Base-by-base conservation (phyloP, 1,140 invertebrate species). In the Caenorhabditis remanei region DNA sequence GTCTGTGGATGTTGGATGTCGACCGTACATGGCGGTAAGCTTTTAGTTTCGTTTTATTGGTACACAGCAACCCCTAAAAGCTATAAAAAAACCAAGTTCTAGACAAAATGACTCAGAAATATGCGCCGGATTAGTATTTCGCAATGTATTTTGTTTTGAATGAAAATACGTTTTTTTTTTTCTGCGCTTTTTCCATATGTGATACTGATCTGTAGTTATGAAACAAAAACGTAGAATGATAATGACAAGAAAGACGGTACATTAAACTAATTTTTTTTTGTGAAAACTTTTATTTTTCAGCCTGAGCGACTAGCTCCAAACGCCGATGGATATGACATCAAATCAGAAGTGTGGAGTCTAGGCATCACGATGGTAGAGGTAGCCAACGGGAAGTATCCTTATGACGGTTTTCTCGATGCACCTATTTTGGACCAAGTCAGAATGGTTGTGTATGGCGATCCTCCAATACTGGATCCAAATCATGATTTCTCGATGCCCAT, bases 271-370 rank as follows among this genome's bases (percentile, higher is more conserved):
- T 14, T n/a, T n/a, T n/a, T 2, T 2, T 32, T 32, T 32, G 32
- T 32, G 32, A 32, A 32, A 32, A 32, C 2, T 2, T 32, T 32
- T 32, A 32, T 53, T 89, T 92, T 94, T 53, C 92, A 97, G 96
- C 97, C 97, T 65, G 97, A 98, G 93, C 94, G 97, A 91, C 98
- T 98, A 92, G 96, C 97, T 93, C 97, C 97, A 7, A 91, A 95
- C 95, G 91, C 94, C 95, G 65, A 95, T 94, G 93, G 82, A 6
- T 99, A 99, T 93, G 98, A 99, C 94, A 98, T 99, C 91, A 95
- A 98, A 90, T 97, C 98, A 21, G 98, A 99, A 94, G 97, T 99
- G 40, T 99, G 98, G 98, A 98, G 97, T 92, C 94, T 99, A 87
- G 98, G 98, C 90, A 98, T 99, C 89, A 98, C 97, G 71, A 94